Percentiles rank a stretch among this genome's conserved stretches.
Evolutionary conservation across 2,888 invertebrate species (phyloP).

Genomic region (Chymomyza fuscimana): DNA sequence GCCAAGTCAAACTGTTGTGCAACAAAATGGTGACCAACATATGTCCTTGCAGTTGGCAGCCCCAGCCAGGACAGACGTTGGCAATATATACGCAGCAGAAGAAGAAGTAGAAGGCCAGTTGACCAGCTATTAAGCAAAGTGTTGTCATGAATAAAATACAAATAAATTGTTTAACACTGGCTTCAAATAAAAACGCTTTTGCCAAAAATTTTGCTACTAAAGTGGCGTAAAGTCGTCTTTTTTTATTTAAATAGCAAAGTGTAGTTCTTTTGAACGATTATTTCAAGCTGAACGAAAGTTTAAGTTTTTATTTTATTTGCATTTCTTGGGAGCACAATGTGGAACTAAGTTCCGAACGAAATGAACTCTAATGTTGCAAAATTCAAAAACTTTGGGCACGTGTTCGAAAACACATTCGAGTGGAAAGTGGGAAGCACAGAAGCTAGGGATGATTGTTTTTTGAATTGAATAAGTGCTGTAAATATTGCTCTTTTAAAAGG

Average conservation of each 20-base stretch:
- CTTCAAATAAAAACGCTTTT: slow-evolving; percentile 8
- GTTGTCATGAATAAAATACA: slow-evolving; percentile 9
- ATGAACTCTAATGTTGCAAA: too few species aligned
- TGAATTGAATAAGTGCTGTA: too few species aligned
- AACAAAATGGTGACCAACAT: slow-evolving; percentile 25
- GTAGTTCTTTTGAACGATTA: too few species aligned
- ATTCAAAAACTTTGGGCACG: too few species aligned
- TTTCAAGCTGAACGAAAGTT: too few species aligned
- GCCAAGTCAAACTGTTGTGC: slow-evolving; percentile 18
- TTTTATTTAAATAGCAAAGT: slow-evolving; percentile 8
- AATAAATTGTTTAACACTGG: background rate
- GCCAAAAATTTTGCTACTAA: background rate
- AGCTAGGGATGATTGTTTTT: too few species aligned
- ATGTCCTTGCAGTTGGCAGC: slow-evolving; percentile 20
- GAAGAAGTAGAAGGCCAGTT: background rate
- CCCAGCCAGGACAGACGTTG: background rate
- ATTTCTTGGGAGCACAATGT: background rate
- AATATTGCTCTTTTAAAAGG: too few species aligned
- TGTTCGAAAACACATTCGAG: too few species aligned
- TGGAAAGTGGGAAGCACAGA: too few species aligned
- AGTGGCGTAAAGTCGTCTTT: too few species aligned
- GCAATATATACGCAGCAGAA: background rate
- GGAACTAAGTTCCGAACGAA: too few species aligned
- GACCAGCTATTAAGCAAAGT: background rate
- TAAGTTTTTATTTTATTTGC: too few species aligned